Conservation (phyloP, 2,888 invertebrate genomes). For the Carterocephalus palaemon region DNA sequence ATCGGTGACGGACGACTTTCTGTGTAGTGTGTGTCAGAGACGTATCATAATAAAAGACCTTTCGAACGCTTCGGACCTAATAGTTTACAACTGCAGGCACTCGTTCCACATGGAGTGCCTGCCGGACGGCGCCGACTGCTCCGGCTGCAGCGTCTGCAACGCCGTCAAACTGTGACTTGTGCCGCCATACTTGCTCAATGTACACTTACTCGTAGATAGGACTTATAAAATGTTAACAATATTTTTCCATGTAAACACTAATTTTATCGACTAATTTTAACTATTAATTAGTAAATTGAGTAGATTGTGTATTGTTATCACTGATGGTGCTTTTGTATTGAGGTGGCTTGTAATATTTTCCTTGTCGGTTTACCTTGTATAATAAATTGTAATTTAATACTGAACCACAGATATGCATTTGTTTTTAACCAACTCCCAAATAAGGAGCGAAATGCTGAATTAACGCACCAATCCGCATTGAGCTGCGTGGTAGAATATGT, state of each 20-base stretch:
- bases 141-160: slow-evolving; percentile 62
- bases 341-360: slow-evolving; percentile 55
- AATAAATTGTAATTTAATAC: neutral
- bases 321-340: slow-evolving; percentile 59
- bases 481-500: too few relatives aligned
- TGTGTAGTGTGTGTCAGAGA: slow-evolving; percentile 89
- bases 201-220: slow-evolving; percentile 27
- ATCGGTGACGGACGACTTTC: slow-evolving; percentile 84
- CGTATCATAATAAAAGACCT: slow-evolving; percentile 86
- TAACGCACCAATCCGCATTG: too few relatives aligned
- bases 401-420: slow-evolving; percentile 2
- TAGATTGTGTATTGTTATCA: slow-evolving; percentile 28
- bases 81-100: slow-evolving; percentile 93
- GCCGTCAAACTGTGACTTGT: slow-evolving; percentile 71
- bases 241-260: slow-evolving; percentile 27
- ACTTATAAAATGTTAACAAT: slow-evolving; percentile 41
- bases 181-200: slow-evolving; percentile 45
- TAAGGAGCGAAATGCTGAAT: too few relatives aligned
- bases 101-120: slow-evolving; percentile 92
- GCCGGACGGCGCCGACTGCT: slow-evolving; percentile 65
- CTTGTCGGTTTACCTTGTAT: slow-evolving; percentile 25
- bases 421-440: slow-evolving; percentile 22
- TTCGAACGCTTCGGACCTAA: slow-evolving; percentile 83
- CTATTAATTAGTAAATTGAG: slow-evolving; percentile 7
- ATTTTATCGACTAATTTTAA: slow-evolving; percentile 10